Evolutionary conservation across 2,113 vertebrate species (phyloP), one percentile per base, ranked within the genome.

Genomic region (Oryzias javanicus): DNA sequence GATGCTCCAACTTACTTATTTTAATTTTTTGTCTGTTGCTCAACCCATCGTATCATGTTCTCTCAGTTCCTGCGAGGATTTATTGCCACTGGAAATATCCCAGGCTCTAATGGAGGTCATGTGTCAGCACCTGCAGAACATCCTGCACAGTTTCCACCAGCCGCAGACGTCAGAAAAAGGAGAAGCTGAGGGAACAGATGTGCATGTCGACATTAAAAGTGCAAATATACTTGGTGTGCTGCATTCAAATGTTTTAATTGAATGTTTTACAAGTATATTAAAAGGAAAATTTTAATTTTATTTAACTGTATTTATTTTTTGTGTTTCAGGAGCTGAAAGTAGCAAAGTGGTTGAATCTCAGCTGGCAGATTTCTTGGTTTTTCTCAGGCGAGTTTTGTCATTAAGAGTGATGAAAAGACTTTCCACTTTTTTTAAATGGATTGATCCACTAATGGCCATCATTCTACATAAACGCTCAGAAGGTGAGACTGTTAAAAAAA

Each of bases 331-430:
- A 66, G 63, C 41, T 17, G 80, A 89, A 74, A 90, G 47, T 78
- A 89, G 89, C 70, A 86, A 79, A 67, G 82, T 91, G 25, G 73
- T 91, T 60, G 92, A 93, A 81, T 90, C 86, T 15, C 92, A 93
- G 78, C 89, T 93, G 5, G 91, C 87, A 4, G 92, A 93, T 79
- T 92, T 93, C 65, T 62, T 93, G 67, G 91, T 93, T 29, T 93
- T 93, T 74, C 79, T 93, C 61, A 84, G 90, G 22, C 89, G 92
- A 35, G 88, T 93, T 1, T 70, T 93, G 57, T 92, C 90, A 2
- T 71, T 88, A 55, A 82, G 84, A 73, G 88, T 87, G 1, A 89
- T 89, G 78, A 90, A 83, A 74, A 86, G 70, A 64, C 74, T 86
- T 42, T 89, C 90, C 14, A 88, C 85, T 4, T 91, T 91, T 76